Evolutionary conservation across 1,140 invertebrate species (phyloP).

Genomic region (Goniozus legneri): DNA sequence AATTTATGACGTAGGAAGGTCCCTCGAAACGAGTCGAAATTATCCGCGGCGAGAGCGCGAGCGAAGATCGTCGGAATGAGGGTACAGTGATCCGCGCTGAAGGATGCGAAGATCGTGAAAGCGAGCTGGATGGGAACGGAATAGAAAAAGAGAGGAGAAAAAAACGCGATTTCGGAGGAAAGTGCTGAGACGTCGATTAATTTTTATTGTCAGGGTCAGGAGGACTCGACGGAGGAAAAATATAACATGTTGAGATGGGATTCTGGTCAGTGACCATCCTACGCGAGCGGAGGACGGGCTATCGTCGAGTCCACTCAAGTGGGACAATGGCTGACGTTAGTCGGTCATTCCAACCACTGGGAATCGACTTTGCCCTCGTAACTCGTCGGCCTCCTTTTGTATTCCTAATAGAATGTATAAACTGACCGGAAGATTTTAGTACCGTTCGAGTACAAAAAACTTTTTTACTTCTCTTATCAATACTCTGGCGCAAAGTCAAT

Average conservation of each 20-base stretch:
- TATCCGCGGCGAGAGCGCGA: constrained; percentile 8
- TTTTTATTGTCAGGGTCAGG: constrained; percentile 35
- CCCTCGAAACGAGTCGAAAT: constrained; percentile 12
- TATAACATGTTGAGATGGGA: constrained; percentile 19
- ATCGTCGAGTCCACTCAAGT: constrained; percentile 24
- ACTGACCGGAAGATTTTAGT: constrained; percentile 11
- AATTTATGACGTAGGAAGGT: constrained; percentile 15
- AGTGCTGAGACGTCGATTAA: constrained; percentile 32
- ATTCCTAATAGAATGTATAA: too few species aligned
- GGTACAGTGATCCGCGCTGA: too few species aligned
- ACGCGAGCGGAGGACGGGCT: constrained; percentile 13
- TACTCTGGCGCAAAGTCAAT: too few species aligned
- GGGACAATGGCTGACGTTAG: constrained; percentile 25
- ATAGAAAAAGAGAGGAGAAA: constrained; percentile 5
- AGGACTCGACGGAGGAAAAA: constrained; percentile 12
- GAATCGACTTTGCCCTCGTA: constrained; percentile 13
- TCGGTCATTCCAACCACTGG: constrained; percentile 17
- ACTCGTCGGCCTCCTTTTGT: too few species aligned
- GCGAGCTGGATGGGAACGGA: background rate
- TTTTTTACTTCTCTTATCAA: too few species aligned
- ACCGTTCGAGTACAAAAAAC: constrained; percentile 5
- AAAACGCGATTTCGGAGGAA: constrained; percentile 13
- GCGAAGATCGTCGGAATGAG: constrained; percentile 1
- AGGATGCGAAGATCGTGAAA: too few species aligned
- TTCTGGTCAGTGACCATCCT: constrained; percentile 16